phyloP scores from a whole-genome alignment of 2,888 invertebrate species.

The Chrysolina americana region DNA sequence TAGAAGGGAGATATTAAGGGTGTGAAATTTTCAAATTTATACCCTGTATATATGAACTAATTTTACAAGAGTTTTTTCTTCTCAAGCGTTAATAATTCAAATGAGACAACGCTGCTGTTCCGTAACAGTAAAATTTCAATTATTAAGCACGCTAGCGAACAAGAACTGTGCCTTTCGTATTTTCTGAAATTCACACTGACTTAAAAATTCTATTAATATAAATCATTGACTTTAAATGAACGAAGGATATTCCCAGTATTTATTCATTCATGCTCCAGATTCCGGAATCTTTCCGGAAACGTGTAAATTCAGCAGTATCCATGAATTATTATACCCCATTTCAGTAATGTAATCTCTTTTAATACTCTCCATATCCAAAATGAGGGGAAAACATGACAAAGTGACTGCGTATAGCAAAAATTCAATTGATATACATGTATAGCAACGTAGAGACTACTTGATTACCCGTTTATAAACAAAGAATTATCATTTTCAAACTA shows the following conservation, averaged over 20 bases:
- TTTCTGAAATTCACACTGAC: neutral
- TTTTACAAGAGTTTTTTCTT: too few relatives aligned
- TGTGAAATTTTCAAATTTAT: too few relatives aligned
- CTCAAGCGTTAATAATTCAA: too few relatives aligned
- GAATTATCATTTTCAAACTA: too few relatives aligned
- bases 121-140: too few relatives aligned
- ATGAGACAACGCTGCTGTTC: too few relatives aligned
- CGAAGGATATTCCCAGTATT: neutral
- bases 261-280: neutral
- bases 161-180: neutral
- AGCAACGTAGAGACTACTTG: too few relatives aligned
- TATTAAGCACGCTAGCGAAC: too few relatives aligned
- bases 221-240: neutral
- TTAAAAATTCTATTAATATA: neutral
- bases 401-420: neutral
- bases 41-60: too few relatives aligned
- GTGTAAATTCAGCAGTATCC: neutral
- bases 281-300: neutral
- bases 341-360: neutral
- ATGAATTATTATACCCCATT: conserved; percentile 3
- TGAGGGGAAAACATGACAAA: neutral
- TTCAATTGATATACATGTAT: too few relatives aligned
- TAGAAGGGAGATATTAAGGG: too few relatives aligned
- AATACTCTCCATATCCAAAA: neutral
- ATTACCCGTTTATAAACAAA: too few relatives aligned